Conservation (phyloP, 1,140 invertebrate genomes). For the Hyles euphorbiae region DNA sequence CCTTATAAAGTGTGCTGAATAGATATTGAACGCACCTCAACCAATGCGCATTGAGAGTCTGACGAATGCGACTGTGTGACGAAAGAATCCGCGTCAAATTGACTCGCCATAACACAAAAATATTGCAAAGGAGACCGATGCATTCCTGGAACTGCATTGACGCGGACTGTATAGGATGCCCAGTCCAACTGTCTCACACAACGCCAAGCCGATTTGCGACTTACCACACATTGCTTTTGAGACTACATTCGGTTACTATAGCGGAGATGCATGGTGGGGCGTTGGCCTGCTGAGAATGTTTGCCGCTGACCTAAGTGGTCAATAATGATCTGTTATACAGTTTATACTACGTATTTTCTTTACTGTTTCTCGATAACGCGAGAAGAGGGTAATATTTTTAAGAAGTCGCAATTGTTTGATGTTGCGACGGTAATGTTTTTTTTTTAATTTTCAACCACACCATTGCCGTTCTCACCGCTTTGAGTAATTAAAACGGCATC, state of each 20-base stretch:
- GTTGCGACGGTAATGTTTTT: conserved; percentile 13
- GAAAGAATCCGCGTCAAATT: conserved; percentile 47
- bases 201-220: conserved; percentile 31
- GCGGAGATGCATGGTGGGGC: conserved; percentile 47
- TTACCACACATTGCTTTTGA: conserved; percentile 22
- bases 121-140: conserved; percentile 65
- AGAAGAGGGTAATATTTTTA: conserved; percentile 20
- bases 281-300: conserved; percentile 70
- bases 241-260: conserved; percentile 22
- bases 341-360: conserved; percentile 50
- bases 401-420: conserved; percentile 14
- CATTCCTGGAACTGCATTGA: conserved; percentile 69
- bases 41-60: too few species aligned
- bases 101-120: conserved; percentile 46
- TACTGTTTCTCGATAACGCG: conserved; percentile 37
- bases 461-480: conserved; percentile 35
- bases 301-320: conserved; percentile 68
- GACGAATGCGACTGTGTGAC: conserved; percentile 13
- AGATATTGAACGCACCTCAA: too few species aligned
- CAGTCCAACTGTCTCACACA: conserved; percentile 32
- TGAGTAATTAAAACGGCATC: conserved; percentile 59
- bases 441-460: conserved; percentile 19
- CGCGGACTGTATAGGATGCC: conserved; percentile 44
- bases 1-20: too few species aligned
- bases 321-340: conserved; percentile 68